phyloP scores from a whole-genome alignment of 2,797 vertebrate genomes.

The Periophthalmus magnuspinnatus region DNA sequence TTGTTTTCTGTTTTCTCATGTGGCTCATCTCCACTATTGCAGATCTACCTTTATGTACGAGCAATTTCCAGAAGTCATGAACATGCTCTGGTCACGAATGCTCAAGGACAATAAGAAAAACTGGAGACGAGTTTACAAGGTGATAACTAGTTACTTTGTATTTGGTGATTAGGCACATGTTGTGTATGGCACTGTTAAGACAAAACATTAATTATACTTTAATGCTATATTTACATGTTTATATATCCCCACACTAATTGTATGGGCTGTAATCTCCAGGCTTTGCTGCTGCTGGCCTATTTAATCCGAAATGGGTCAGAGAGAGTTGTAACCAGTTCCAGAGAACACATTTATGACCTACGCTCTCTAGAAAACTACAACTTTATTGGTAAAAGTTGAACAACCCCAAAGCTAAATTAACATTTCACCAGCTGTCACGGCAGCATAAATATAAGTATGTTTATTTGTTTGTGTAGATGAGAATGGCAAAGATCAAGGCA shows the following conservation, averaged over 20 bases:
- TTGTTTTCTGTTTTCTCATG: background rate
- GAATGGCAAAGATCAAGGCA: slow-evolving; percentile 95
- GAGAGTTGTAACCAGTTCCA: slow-evolving; percentile 97
- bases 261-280: slow-evolving; percentile 73
- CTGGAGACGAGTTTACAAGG: slow-evolving; percentile 99
- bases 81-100: slow-evolving; percentile 99
- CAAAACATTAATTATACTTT: background rate
- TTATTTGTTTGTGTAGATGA: slow-evolving; percentile 79
- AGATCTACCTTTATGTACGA: slow-evolving; percentile 99
- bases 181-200: background rate
- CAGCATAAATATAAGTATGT: background rate
- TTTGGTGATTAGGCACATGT: background rate
- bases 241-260: slow-evolving; percentile 2
- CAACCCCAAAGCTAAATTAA: slow-evolving; percentile 1
- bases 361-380: slow-evolving; percentile 99
- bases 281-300: slow-evolving; percentile 95
- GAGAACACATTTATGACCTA: slow-evolving; percentile 99
- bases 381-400: slow-evolving; percentile 89
- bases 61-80: slow-evolving; percentile 99
- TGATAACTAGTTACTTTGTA: slow-evolving; percentile 39
- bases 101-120: slow-evolving; percentile 99
- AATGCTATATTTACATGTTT: background rate
- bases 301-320: slow-evolving; percentile 99
- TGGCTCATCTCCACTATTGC: background rate
- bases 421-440: background rate